A percentile compares a stretch with the other conserved stretches of the same genome.
Conservation (phyloP, 2,113 vertebrate genomes). For the Pluvianellus socialis region DNA sequence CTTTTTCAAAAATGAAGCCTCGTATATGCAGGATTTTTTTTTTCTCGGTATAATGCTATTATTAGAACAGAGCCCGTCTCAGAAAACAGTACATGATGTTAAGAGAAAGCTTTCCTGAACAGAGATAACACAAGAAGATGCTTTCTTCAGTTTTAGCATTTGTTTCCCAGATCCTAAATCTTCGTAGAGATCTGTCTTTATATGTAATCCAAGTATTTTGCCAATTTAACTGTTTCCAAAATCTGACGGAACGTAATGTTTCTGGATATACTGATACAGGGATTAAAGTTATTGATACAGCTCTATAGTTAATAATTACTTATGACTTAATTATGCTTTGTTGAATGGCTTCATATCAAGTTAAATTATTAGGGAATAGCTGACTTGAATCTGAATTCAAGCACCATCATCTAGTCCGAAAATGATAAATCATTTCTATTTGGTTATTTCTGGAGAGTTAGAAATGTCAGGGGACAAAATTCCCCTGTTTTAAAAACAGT, state of each 20-base stretch:
- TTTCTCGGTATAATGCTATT: neutral
- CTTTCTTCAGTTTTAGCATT: neutral
- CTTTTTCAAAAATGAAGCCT: neutral
- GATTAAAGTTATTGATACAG: neutral
- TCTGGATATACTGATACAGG: neutral
- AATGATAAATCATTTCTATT: neutral
- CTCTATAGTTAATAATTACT: neutral
- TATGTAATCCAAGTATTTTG: neutral
- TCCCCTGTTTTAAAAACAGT: neutral
- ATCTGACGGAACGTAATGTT: neutral
- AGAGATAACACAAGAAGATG: neutral
- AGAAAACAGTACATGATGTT: neutral
- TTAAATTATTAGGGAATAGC: neutral
- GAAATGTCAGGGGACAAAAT: neutral
- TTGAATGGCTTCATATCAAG: neutral
- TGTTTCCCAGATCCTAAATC: neutral
- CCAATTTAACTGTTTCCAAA: neutral
- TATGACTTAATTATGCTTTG: neutral
- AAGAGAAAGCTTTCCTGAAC: neutral
- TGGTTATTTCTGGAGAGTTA: neutral
- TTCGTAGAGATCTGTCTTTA: neutral
- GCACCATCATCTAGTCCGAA: neutral
- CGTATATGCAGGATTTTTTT: neutral
- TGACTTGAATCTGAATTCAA: neutral
- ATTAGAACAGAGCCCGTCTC: neutral